Conservation (phyloP, 2,888 invertebrate genomes). For the Arrhopalites spinosus region DNA sequence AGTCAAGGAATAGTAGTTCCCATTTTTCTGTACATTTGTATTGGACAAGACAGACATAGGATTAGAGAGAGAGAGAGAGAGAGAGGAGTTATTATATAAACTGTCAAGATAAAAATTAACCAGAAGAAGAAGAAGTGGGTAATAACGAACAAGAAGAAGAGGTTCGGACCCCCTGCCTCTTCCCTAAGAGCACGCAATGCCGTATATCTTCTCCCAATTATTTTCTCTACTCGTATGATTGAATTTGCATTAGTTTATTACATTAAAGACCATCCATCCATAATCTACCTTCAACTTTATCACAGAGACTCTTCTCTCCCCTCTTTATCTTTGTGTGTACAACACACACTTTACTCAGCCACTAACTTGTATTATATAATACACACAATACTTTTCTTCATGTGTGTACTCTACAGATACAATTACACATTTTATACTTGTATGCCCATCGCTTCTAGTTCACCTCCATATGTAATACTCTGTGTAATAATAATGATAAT, state of each 20-base stretch:
- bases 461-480: no score
- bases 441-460: no score
- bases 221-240: conserved; percentile 43
- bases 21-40: conserved; percentile 17
- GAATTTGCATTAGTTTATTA: conserved; percentile 45
- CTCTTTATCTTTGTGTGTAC: background rate
- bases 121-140: conserved; percentile 36
- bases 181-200: conserved; percentile 41
- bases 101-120: conserved; percentile 40
- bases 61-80: conserved; percentile 21
- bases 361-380: background rate
- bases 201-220: conserved; percentile 47
- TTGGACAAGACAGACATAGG: conserved; percentile 26
- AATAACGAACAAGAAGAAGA: conserved; percentile 36
- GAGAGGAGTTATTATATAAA: conserved; percentile 35
- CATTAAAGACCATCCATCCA: conserved; percentile 39
- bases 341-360: background rate
- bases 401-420: no score
- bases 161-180: conserved; percentile 35
- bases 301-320: background rate
- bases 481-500: no score
- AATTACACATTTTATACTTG: no score
- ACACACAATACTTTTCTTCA: no score
- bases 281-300: conserved; percentile 16
- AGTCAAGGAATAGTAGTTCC: conserved; percentile 3